Evolutionary conservation across 2,113 vertebrate species (phyloP).

Genomic region (Cololabis saira): DNA sequence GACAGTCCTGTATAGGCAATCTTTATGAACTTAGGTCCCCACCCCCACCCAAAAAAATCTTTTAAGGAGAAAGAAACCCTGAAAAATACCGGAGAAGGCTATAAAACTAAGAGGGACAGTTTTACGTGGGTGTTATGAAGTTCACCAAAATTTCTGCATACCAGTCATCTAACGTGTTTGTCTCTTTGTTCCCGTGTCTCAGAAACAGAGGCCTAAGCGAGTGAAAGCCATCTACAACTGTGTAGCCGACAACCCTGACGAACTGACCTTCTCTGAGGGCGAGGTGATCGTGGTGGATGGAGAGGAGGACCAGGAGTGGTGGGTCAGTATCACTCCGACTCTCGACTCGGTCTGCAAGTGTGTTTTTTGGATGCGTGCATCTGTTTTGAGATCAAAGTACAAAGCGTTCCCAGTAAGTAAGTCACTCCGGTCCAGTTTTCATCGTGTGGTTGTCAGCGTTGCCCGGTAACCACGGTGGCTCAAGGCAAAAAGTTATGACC

Average conservation of each 20-base stretch:
- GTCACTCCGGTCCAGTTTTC: slow-evolving; percentile 5
- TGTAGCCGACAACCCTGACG: slow-evolving; percentile 94
- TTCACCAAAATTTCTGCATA: no score
- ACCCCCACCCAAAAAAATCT: background rate
- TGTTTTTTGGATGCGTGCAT: no score
- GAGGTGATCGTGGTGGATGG: slow-evolving; percentile 97
- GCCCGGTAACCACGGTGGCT: slow-evolving; percentile 47
- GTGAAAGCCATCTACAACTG: slow-evolving; percentile 98
- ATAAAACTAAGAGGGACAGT: background rate
- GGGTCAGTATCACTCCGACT: slow-evolving; percentile 86
- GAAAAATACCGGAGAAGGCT: background rate
- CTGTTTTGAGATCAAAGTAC: background rate
- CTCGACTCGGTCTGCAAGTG: background rate
- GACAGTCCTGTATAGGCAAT: no score
- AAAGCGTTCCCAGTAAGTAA: background rate
- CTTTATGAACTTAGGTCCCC: no score
- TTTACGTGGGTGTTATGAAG: background rate
- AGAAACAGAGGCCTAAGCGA: slow-evolving; percentile 93
- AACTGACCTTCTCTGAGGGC: slow-evolving; percentile 96
- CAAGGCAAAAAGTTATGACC: slow-evolving; percentile 62
- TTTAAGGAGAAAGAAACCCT: background rate
- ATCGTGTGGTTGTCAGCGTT: slow-evolving; percentile 22
- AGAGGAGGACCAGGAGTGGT: slow-evolving; percentile 99
- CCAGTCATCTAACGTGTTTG: background rate
- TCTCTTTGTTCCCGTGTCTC: slow-evolving; percentile 37